Percentiles rank a stretch among this genome's conserved stretches.
phyloP scores from a whole-genome alignment of 2,113 vertebrate genomes.

The Phaethornis superciliosus region DNA sequence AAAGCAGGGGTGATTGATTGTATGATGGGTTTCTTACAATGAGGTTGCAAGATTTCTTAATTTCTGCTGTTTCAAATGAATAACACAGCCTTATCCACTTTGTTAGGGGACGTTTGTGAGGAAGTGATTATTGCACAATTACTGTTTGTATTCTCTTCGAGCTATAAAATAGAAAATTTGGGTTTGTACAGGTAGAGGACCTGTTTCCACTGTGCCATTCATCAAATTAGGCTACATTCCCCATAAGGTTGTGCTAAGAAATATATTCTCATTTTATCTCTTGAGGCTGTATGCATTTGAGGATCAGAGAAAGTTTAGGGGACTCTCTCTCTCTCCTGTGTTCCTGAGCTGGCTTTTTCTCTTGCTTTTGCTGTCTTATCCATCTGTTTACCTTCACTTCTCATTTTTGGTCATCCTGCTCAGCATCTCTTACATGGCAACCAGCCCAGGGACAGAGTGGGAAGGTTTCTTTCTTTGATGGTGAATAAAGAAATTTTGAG shows the following conservation, averaged over 20 bases:
- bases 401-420: neutral
- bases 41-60: neutral
- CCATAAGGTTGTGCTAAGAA: neutral
- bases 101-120: neutral
- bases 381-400: neutral
- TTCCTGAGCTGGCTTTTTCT: neutral
- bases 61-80: constrained; percentile 18
- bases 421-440: neutral
- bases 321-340: neutral
- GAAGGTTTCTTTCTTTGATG: neutral
- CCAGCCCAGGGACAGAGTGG: neutral
- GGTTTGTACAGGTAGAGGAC: neutral
- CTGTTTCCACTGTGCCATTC: neutral
- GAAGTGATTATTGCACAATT: neutral
- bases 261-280: neutral
- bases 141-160: neutral
- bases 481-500: neutral
- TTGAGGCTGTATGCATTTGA: neutral
- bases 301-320: neutral
- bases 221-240: neutral
- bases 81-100: neutral
- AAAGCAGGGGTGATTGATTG: neutral
- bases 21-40: neutral
- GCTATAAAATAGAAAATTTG: neutral
- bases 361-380: neutral